phyloP scores from a whole-genome alignment of 2,113 vertebrate species.

The Microtus ochrogaster region DNA sequence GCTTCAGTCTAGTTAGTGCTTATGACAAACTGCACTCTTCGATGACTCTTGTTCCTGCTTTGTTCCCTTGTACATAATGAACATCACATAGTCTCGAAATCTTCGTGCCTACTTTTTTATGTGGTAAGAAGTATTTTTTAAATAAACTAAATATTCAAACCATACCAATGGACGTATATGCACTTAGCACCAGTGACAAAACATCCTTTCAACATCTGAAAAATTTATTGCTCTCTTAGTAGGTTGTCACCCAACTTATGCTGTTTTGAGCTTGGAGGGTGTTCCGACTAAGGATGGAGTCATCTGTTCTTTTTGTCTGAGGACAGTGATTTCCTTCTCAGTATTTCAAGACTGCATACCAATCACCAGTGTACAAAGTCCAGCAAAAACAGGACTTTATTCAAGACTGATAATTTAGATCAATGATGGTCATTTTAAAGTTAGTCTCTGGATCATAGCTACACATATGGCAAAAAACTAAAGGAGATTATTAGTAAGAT shows the following conservation, averaged over 20 bases:
- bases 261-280: background rate
- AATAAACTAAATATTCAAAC: background rate
- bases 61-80: background rate
- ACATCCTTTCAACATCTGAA: background rate
- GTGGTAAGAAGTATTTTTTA: background rate
- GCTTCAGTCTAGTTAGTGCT: background rate
- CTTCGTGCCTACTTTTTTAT: rapidly evolving
- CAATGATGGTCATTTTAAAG: background rate
- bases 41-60: background rate
- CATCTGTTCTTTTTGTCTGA: background rate
- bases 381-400: background rate
- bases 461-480: background rate
- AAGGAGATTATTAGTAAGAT: no score
- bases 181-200: background rate
- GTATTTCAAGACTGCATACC: background rate
- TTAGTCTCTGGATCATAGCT: background rate
- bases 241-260: background rate
- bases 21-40: background rate
- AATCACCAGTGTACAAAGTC: background rate
- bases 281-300: background rate
- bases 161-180: background rate
- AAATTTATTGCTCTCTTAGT: background rate
- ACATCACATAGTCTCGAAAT: background rate
- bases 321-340: background rate
- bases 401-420: background rate